phyloP scores from a whole-genome alignment of 2,113 vertebrate species.

The Taurulus bubalis region DNA sequence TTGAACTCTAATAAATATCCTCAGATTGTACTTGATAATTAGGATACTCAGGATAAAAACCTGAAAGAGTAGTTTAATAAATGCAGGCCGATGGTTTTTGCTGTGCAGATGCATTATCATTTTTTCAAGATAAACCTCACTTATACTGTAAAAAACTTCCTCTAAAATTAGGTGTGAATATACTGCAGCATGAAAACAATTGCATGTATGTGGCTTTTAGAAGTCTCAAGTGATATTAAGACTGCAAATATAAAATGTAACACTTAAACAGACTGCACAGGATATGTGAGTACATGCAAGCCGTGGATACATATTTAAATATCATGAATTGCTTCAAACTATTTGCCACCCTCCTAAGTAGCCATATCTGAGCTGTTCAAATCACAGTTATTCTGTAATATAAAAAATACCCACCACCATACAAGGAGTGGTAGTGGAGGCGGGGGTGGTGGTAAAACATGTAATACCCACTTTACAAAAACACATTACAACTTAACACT shows the following conservation, averaged over 20 bases:
- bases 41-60: slow-evolving; percentile 1
- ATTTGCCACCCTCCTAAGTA: slow-evolving; percentile 19
- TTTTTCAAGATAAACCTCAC: background rate
- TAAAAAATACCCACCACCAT: slow-evolving; percentile 33
- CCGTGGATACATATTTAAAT: slow-evolving; percentile 7
- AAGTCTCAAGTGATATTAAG: background rate
- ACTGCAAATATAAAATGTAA: slow-evolving; percentile 3
- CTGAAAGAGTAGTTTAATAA: background rate
- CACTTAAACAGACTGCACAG: background rate
- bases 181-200: slow-evolving; percentile 7
- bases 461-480: slow-evolving; percentile 74
- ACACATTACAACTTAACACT: slow-evolving; percentile 79
- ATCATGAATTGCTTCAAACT: slow-evolving; percentile 14
- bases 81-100: background rate
- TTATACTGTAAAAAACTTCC: background rate
- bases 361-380: slow-evolving; percentile 28
- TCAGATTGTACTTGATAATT: slow-evolving; percentile 31
- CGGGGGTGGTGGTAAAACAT: slow-evolving; percentile 30
- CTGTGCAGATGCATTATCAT: background rate
- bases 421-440: slow-evolving; percentile 2
- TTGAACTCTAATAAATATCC: slow-evolving; percentile 50
- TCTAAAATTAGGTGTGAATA: slow-evolving; percentile 4
- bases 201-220: background rate
- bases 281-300: background rate
- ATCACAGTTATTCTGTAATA: slow-evolving; percentile 28